Base-by-base conservation (phyloP, 2,797 vertebrate species). In the Sternarchorhynchus goeldii region DNA sequence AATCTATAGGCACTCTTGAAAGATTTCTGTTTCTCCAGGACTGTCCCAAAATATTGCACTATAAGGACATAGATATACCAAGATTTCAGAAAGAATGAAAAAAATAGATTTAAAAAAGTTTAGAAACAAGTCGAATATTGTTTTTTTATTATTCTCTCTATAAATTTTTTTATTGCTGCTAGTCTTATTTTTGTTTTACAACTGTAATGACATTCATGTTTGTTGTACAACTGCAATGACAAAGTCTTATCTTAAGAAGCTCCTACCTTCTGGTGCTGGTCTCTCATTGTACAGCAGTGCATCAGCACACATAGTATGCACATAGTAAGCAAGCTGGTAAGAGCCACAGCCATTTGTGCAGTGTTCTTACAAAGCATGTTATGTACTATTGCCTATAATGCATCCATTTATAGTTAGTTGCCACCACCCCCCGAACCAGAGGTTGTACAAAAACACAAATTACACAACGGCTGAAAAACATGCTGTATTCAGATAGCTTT, bases 21-120 rank as follows among this genome's bases (percentile, higher is more conserved):
- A 95, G 92, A 76, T 90, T 89, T 3, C 66, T 82, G 63, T 89
- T 90, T 76, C 77, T 89, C 90, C 93, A 95, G 73, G 92, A 93
- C 83, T 84, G 82, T 77, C 84, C 81, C 90, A 88, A 86, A 56
- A 86, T 29, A 57, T 56, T 74, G 21, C 50, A 41, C 65, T 67
- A 75, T 5, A 50, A 29, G 18, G n/a, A 45, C 25, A 56, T 57
- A 18, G 8, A 50, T 12, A 50, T 50, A 59, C 16, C 31, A 67
- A 67, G 41, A 67, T 29, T 31, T 14, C 6, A 59, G 29, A 53
- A 2, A n/a, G 55, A 58, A 34, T 8, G 58, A 60, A 32, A 29
- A 10, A 66, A 66, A 53, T 77, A 77, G 73, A 12, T 77, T 86
- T 62, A 65, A 34, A 72, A 21, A 25, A 81, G 74, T 67, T 25